These are phyloP conservation scores for Hydrolagus colliei DNA, from an alignment of 2,797 vertebrate genomes.

Conservation along the genomic window DNA sequence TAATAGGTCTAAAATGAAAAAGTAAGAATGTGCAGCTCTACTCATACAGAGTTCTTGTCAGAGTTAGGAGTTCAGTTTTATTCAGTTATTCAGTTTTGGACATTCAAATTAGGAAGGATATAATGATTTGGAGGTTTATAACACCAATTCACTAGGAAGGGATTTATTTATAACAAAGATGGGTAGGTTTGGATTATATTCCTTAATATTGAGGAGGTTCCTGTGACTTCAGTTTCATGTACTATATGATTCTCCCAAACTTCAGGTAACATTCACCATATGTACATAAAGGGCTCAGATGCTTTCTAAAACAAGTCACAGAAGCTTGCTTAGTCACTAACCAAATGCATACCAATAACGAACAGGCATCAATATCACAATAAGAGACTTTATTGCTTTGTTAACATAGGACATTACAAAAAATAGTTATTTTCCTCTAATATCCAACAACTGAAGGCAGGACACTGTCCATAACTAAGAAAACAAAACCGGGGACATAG, in stretches of 20 bases:
- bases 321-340: not conserved
- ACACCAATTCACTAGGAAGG: no score
- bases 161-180: no score
- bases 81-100: no score
- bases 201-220: not conserved
- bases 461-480: slow-evolving; percentile 44
- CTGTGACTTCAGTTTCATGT: not conserved
- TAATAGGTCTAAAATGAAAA: no score
- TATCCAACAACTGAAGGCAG: slow-evolving; percentile 55
- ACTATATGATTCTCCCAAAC: not conserved
- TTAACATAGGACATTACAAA: slow-evolving; percentile 59
- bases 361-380: slow-evolving; percentile 37
- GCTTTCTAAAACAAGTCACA: not conserved
- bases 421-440: slow-evolving; percentile 55
- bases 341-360: not conserved
- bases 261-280: no score
- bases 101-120: no score
- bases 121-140: no score
- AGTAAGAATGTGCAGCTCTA: no score
- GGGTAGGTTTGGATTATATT: no score
- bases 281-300: no score
- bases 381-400: slow-evolving; percentile 64
- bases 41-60: no score
- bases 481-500: slow-evolving; percentile 14
- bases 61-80: no score